Evolutionary conservation across 1,140 invertebrate species (phyloP).

Genomic region (Lasioglossum albipes): DNA sequence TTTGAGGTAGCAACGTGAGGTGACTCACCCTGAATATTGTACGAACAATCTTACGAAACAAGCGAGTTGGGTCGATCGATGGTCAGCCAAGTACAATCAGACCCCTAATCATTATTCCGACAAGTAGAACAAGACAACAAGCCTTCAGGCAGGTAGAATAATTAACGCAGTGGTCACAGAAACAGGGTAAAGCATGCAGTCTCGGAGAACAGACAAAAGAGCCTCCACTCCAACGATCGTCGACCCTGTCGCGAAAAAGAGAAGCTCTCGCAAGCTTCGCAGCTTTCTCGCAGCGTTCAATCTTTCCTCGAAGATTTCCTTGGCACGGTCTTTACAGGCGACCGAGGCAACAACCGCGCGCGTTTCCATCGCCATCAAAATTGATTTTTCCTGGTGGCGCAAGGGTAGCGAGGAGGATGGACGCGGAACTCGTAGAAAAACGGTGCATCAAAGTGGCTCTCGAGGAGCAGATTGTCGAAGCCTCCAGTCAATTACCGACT

Average conservation of each 20-base stretch:
- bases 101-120: too few species aligned
- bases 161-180: too few species aligned
- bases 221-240: too few species aligned
- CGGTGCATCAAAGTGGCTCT: conserved; percentile 53
- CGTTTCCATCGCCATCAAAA: conserved; percentile 32
- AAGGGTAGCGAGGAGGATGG: neutral
- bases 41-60: too few species aligned
- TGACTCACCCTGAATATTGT: too few species aligned
- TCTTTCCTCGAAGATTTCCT: conserved; percentile 10
- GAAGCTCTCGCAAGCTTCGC: neutral
- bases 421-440: conserved; percentile 1
- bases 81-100: too few species aligned
- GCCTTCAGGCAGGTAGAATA: too few species aligned
- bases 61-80: too few species aligned
- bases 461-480: conserved; percentile 50
- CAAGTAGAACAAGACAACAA: too few species aligned
- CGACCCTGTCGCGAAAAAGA: neutral
- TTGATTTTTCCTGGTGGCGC: conserved; percentile 46
- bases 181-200: too few species aligned
- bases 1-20: too few species aligned
- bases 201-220: too few species aligned
- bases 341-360: neutral
- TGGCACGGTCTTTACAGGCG: neutral
- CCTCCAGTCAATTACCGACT: conserved; percentile 51
- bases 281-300: neutral